A percentile compares a stretch with the other conserved stretches of the same genome.
These are phyloP conservation scores for Chitala chitala DNA, from an alignment of 2,113 vertebrate species.

Conservation along the genomic window DNA sequence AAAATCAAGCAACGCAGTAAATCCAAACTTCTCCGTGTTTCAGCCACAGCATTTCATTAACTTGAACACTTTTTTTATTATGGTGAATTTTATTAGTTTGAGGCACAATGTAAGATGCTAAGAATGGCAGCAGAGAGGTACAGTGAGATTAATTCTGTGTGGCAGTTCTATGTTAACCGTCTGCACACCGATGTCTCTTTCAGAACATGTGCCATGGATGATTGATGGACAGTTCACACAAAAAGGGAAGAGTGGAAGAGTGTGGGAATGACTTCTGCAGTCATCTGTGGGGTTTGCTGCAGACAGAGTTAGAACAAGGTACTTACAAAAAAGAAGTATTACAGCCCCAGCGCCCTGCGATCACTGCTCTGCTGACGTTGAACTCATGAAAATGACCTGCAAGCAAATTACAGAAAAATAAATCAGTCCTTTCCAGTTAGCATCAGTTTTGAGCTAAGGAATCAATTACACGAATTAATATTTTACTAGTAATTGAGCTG, in stretches of 20 bases:
- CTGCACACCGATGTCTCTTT: background rate
- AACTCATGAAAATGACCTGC: constrained; percentile 96
- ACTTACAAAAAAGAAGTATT: constrained; percentile 93
- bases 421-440: background rate
- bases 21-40: background rate
- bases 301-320: constrained; percentile 42
- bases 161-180: too few species aligned
- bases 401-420: constrained; percentile 40
- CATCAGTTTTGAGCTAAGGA: background rate
- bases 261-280: background rate
- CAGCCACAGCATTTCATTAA: background rate
- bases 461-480: too few species aligned
- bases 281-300: background rate
- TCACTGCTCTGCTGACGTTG: constrained; percentile 84
- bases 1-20: background rate
- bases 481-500: too few species aligned
- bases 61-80: background rate
- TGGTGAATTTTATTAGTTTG: too few species aligned
- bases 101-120: too few species aligned
- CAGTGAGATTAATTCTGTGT: too few species aligned
- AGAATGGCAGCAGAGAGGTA: too few species aligned
- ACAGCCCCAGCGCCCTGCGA: constrained; percentile 87
- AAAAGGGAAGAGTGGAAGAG: background rate
- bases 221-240: background rate
- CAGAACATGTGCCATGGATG: background rate